phyloP scores from a whole-genome alignment of 1,140 invertebrate genomes.

The Ostrea edulis region DNA sequence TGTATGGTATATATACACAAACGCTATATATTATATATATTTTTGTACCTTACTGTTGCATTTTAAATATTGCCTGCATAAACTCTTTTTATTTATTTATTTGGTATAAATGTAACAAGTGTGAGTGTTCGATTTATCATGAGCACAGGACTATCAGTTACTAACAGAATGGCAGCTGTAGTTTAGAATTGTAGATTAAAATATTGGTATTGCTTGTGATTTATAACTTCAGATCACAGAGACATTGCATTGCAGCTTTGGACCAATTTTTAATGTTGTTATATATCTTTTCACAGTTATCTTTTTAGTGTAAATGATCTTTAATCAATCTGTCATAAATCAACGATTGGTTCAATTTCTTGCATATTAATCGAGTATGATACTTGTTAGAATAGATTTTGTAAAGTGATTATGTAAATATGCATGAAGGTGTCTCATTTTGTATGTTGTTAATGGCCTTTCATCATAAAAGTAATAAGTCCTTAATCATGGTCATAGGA shows the following conservation, averaged over 20 bases:
- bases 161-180: conserved; percentile 17
- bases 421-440: background rate
- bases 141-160: background rate
- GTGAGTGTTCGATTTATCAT: background rate
- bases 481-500: background rate
- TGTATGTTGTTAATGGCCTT: background rate
- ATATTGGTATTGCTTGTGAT: background rate
- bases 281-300: background rate
- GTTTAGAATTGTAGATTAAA: background rate
- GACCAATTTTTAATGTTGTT: background rate
- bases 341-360: background rate
- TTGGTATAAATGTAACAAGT: background rate
- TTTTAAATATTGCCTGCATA: background rate
- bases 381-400: background rate
- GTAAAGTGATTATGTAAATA: background rate
- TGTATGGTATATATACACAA: background rate
- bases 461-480: background rate
- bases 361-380: background rate
- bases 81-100: background rate
- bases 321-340: background rate
- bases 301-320: background rate
- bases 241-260: background rate
- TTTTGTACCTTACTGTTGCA: conserved; percentile 9
- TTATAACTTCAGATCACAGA: background rate
- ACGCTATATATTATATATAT: background rate